phyloP scores from a whole-genome alignment of 2,888 invertebrate species.

The Drosophila setosimentum region DNA sequence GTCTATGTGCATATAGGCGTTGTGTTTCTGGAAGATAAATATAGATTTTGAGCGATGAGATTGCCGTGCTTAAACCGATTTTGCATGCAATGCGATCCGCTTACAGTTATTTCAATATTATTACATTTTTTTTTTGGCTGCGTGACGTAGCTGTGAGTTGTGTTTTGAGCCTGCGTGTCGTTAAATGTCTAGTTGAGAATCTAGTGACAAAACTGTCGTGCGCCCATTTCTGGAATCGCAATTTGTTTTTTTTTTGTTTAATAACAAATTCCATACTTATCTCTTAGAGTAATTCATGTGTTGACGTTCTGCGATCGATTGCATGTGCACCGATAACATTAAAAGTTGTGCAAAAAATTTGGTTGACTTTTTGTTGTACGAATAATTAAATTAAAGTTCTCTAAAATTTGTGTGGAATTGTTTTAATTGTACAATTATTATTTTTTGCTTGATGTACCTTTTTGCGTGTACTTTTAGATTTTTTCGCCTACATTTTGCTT shows the following conservation, averaged over 20 bases:
- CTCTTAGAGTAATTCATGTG: neutral
- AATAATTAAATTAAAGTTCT: neutral
- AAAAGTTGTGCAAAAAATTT: neutral
- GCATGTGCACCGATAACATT: neutral
- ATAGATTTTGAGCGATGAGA: conserved; percentile 57
- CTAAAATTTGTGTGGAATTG: neutral
- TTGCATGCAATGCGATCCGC: conserved; percentile 57
- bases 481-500: neutral
- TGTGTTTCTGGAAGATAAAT: conserved; percentile 56
- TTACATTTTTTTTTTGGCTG: neutral
- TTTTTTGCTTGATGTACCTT: neutral
- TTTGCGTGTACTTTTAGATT: neutral
- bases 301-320: neutral
- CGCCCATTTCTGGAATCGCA: neutral
- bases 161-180: conserved; percentile 31
- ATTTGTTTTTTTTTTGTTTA: neutral
- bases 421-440: neutral
- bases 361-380: neutral
- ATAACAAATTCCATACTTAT: neutral
- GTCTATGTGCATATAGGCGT: neutral
- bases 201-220: conserved; percentile 4
- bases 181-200: conserved; percentile 31
- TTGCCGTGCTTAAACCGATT: conserved; percentile 34
- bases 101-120: conserved; percentile 39
- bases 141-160: conserved; percentile 12